phyloP scores from a whole-genome alignment of 2,797 vertebrate genomes.

The Neomorphus geoffroyi region DNA sequence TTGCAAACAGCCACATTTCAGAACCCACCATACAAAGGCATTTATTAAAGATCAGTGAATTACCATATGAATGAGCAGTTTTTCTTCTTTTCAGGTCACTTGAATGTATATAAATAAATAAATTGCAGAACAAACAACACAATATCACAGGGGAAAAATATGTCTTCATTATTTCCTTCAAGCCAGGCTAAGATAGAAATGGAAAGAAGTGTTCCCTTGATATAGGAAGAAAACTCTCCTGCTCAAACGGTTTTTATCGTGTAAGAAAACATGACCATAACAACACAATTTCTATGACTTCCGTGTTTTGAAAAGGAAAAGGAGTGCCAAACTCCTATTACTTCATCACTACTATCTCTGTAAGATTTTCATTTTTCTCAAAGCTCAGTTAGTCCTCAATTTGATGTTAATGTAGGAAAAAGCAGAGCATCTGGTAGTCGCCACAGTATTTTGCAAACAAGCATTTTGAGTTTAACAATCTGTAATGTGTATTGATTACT shows the following conservation, averaged over 20 bases:
- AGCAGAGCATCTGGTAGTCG: conserved; percentile 36
- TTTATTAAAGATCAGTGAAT: neutral
- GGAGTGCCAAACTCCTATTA: conserved; percentile 30
- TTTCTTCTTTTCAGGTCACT: neutral
- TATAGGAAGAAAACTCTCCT: neutral
- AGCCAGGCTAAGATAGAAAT: neutral
- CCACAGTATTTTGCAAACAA: conserved; percentile 62
- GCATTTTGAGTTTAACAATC: conserved; percentile 41
- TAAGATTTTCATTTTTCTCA: conserved; percentile 26
- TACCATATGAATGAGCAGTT: neutral
- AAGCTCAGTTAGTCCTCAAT: neutral
- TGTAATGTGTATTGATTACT: conserved; percentile 75
- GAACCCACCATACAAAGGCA: neutral
- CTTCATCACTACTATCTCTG: conserved; percentile 20
- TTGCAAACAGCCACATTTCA: neutral
- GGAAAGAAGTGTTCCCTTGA: neutral
- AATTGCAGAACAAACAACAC: neutral
- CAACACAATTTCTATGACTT: neutral
- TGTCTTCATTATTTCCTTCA: neutral
- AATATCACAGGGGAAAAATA: neutral
- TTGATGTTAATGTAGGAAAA: conserved; percentile 1
- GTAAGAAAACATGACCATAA: neutral
- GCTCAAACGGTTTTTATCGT: neutral
- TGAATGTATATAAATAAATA: neutral
- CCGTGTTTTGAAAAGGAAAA: neutral